Evolutionary conservation across 2,888 invertebrate species (phyloP), one percentile per base, ranked within the genome.

Genomic region (Idaea aversata): DNA sequence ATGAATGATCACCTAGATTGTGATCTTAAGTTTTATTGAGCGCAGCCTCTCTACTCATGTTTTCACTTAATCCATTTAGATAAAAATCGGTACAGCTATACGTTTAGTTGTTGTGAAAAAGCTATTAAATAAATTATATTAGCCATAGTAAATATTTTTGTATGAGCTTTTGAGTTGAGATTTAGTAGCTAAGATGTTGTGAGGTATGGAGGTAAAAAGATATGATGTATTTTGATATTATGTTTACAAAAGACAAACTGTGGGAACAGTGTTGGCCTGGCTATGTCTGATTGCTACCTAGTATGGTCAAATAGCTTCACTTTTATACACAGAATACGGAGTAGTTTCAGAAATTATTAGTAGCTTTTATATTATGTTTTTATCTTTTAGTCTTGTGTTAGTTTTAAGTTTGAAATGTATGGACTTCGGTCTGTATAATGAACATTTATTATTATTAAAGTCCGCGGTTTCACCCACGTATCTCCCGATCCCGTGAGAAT

Each of bases 21-120:
- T 67, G 70, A 86, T 85, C 84, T 80, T 65, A 73, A 73, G 75
- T 80, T 81, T 79, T 77, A 81, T 78, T 80, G 78, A 76, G 74
- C 74, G 74, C 76, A 77, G 76, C 74, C 77, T 81, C 78, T 79
- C 66, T 70, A 70, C 73, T 74, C 78, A 78, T 83, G 83, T 84
- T 87, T 84, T 84, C 84, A 85, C 84, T 83, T 83, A 84, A 78
- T 81, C 80, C 79, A 86, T 85, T 87, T 80, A 88, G 87, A 88
- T 88, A 78, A 80, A 76, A 77, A 86, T 87, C 86, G 71, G 70
- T 74, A 77, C 75, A 77, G 77, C 74, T 77, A 77, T 75, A 69
- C 63, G 72, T 71, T 77, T 83, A 83, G 81, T 79, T 78, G 25
- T 25, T 80, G 81, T 75, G 77, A 79, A 81, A 81, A 78, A 74